Conservation (phyloP, 2,888 invertebrate species). For the Sminthurinus aureus region DNA sequence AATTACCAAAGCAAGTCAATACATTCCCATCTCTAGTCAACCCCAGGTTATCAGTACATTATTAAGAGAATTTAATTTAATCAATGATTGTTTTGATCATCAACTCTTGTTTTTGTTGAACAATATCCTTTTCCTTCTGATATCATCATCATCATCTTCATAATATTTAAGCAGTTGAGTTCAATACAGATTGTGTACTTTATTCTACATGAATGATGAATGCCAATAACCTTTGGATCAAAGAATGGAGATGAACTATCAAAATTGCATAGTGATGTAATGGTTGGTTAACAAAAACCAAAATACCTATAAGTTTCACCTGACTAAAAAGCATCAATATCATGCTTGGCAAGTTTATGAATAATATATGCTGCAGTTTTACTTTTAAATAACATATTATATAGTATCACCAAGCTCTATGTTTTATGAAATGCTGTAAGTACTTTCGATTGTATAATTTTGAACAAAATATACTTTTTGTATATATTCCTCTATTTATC, state of each 20-base stretch:
- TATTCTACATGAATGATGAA: background rate
- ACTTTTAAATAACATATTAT: too few species aligned
- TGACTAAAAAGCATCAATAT: too few species aligned
- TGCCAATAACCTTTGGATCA: background rate
- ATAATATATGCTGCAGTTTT: too few species aligned
- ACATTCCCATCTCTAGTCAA: background rate
- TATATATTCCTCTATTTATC: too few species aligned
- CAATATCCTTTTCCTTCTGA: background rate
- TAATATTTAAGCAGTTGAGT: background rate
- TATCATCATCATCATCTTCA: background rate
- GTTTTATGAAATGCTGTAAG: too few species aligned
- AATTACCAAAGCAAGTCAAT: background rate
- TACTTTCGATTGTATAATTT: too few species aligned
- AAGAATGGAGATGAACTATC: background rate
- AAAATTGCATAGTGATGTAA: background rate
- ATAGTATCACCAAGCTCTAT: too few species aligned
- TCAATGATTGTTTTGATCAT: background rate
- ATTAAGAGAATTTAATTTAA: background rate
- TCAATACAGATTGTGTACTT: background rate
- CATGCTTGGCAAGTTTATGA: too few species aligned
- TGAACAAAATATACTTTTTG: too few species aligned
- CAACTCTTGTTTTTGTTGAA: background rate
- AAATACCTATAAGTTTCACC: background rate
- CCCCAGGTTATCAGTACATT: slow-evolving; percentile 15
- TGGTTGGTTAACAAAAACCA: background rate